Evolutionary conservation across 2,113 vertebrate genomes (phyloP).

Genomic region (Excalfactoria chinensis): DNA sequence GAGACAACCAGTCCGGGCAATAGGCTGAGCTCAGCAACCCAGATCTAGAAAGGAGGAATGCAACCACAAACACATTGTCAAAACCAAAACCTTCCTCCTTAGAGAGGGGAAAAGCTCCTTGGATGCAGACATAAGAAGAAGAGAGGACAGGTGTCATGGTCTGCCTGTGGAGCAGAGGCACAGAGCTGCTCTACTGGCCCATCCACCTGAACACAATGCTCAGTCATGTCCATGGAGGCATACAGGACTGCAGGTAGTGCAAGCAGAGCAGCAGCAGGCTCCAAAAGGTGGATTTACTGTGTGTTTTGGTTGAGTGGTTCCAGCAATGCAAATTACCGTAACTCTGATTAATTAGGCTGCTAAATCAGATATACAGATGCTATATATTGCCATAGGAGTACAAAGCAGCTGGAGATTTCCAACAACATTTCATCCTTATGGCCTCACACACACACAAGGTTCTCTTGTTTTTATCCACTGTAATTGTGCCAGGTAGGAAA

Average conservation of each 20-base stretch:
- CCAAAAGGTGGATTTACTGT: not conserved
- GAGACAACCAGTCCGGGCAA: not conserved
- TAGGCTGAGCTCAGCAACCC: not conserved
- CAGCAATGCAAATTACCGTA: slow-evolving; percentile 33
- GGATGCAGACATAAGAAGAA: not conserved
- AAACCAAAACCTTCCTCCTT: not conserved
- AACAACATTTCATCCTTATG: slow-evolving; percentile 35
- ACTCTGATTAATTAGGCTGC: slow-evolving; percentile 33
- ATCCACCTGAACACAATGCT: rapidly evolving
- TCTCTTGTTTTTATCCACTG: slow-evolving; percentile 12
- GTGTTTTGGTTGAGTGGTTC: not conserved
- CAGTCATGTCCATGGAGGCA: not conserved
- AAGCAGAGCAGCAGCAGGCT: not conserved
- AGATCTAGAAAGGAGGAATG: not conserved
- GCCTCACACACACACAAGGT: not conserved
- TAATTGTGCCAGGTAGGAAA: not conserved
- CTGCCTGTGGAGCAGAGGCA: not conserved
- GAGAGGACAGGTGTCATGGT: not conserved
- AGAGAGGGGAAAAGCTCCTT: not conserved
- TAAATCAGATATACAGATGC: slow-evolving; percentile 14
- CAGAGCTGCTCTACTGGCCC: not conserved
- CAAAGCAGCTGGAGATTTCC: not conserved
- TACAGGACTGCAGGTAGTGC: not conserved
- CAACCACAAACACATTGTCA: not conserved
- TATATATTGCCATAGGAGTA: slow-evolving; percentile 8